Conservation (phyloP, 2,888 invertebrate species). For the Syrista parreyssii region DNA sequence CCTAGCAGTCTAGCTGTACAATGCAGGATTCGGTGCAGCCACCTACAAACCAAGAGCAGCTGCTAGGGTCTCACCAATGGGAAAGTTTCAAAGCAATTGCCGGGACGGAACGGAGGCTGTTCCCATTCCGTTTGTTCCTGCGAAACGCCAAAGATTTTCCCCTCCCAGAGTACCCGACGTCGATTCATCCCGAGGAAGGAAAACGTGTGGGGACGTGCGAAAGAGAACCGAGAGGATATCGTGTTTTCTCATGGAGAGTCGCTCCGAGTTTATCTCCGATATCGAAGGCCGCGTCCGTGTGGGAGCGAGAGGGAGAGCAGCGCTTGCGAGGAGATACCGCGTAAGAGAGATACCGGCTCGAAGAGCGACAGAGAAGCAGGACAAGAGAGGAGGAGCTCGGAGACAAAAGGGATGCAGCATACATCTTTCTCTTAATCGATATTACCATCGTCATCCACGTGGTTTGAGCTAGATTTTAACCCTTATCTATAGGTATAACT, state of each 20-base stretch:
- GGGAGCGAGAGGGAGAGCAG: not conserved
- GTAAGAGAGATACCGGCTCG: not conserved
- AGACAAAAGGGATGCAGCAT: not conserved
- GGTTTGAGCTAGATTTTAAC: not conserved
- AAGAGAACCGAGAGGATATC: not conserved
- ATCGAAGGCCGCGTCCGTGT: not conserved
- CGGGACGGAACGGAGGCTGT: not conserved
- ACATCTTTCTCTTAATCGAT: constrained; percentile 49
- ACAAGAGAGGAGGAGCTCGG: not conserved
- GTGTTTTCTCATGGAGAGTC: not conserved
- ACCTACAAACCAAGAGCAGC: not conserved
- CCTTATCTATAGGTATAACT: not conserved
- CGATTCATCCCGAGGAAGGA: not conserved
- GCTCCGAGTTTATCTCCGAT: not conserved
- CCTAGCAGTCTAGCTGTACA: not conserved
- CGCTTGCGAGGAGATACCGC: not conserved
- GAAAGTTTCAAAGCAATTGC: constrained; percentile 9
- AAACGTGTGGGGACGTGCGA: not conserved
- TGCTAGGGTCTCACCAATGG: not conserved
- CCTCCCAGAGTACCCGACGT: not conserved
- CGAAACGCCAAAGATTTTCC: not conserved
- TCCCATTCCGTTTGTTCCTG: not conserved
- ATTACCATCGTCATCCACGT: constrained; percentile 47
- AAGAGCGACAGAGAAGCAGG: constrained; percentile 2
- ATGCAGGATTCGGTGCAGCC: not conserved